A percentile compares a stretch with the other conserved stretches of the same genome.
Evolutionary conservation across 2,797 vertebrate species (phyloP).

Genomic region (Thalassophryne amazonica): DNA sequence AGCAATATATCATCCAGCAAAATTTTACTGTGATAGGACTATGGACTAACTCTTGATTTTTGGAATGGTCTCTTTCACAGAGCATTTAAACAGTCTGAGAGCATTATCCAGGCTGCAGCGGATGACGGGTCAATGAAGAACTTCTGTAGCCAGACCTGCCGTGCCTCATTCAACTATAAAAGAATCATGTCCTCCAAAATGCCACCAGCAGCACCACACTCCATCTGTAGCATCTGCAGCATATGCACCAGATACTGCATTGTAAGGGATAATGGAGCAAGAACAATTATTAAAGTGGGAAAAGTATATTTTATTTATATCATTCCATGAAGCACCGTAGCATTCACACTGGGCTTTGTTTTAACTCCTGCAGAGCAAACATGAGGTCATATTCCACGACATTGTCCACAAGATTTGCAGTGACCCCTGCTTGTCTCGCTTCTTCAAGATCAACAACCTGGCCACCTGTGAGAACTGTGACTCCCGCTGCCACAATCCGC

Average conservation of each 20-base stretch:
- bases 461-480: conserved; percentile 85
- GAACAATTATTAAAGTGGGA: too few species aligned
- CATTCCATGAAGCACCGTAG: too few species aligned
- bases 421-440: conserved; percentile 85
- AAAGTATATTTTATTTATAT: too few species aligned
- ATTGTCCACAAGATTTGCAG: conserved; percentile 89
- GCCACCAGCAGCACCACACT: conserved; percentile 24
- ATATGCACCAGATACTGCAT: conserved; percentile 86
- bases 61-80: conserved; percentile 55
- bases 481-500: conserved; percentile 75
- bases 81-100: conserved; percentile 81
- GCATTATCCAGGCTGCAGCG: conserved; percentile 81
- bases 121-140: conserved; percentile 82
- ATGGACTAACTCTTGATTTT: too few species aligned
- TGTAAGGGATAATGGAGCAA: conserved; percentile 67
- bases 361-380: conserved; percentile 78
- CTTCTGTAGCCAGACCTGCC: conserved; percentile 90
- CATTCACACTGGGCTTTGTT: neutral
- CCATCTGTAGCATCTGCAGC: conserved; percentile 85
- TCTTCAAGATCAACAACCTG: conserved; percentile 85
- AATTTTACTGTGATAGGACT: too few species aligned
- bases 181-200: conserved; percentile 35
- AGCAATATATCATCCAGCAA: too few species aligned
- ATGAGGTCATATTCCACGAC: conserved; percentile 85
- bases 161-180: conserved; percentile 84